phyloP scores from a whole-genome alignment of 2,113 vertebrate genomes.

The Calonectris borealis region DNA sequence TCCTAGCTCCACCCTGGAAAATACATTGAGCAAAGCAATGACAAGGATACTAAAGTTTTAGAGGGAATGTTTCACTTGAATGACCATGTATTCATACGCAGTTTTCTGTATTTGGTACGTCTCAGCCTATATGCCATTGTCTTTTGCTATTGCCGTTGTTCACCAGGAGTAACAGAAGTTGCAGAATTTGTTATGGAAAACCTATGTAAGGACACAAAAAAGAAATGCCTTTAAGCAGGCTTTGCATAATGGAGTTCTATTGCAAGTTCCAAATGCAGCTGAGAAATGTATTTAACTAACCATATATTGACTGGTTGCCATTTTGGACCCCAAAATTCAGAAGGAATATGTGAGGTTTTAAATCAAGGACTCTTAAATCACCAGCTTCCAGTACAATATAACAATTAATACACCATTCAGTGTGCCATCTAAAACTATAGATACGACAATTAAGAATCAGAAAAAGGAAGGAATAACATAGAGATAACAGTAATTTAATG shows the following conservation, averaged over 20 bases:
- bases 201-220: not conserved
- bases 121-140: not conserved
- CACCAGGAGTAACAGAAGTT: not conserved
- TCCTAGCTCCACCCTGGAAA: not conserved
- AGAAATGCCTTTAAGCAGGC: fast-evolving
- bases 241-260: not conserved
- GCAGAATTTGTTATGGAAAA: not conserved
- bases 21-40: not conserved
- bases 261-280: not conserved
- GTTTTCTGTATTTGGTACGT: not conserved
- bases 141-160: not conserved
- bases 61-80: not conserved
- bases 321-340: not conserved
- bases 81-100: not conserved
- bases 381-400: not conserved
- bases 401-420: not conserved
- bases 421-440: not conserved
- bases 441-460: not conserved
- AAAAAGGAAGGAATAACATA: not conserved
- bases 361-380: not conserved
- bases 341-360: not conserved
- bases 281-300: not conserved
- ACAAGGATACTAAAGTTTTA: not conserved
- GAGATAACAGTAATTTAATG: not conserved
- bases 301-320: not conserved